Base-by-base conservation (phyloP, 2,888 invertebrate genomes). In the Chydorus sphaericus region DNA sequence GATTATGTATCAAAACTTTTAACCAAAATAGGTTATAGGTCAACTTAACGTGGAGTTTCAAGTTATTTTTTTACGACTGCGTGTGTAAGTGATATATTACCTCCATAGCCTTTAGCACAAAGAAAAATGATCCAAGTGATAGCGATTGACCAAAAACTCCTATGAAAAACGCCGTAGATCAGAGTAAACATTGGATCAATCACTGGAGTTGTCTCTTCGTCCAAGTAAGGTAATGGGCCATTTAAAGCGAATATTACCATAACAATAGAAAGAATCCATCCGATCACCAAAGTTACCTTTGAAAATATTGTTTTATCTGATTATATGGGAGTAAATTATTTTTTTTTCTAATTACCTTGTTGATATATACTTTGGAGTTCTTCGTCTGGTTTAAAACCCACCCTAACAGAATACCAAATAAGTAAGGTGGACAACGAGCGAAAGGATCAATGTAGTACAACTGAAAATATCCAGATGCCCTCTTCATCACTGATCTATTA, bases 111-210 rank as follows among this genome's bases (percentile, higher is more conserved):
- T 65, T 81, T 79, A 68, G 81, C 81, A 68, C 87, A 87, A 26
- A 85, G 82, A 52, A 86, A 69, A n/a, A 83, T 80, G 59, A 87
- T 80, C 82, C 87, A 87, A 7, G 82, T 79, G 11, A 87, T 73
- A 0, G 81, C 80, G 11, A 81, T 66, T 3, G 82, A 83, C 81
- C 86, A 87, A 1, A 81, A 80, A 52, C 84, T 83, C 69, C 88
- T 87, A 57, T 86, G 85, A 14, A 89, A 70, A 3, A 87, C 81
- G 63, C 85, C 83, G 69, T 87, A 87, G 67, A 83, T 77, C 0
- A 88, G 87, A 1, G 85, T 85, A 8, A 80, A 75, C 23, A 78
- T 68, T 54, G 81, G 79, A 51, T 80, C 76, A 60, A 87, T 71
- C 11, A 44, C 26, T 23, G 44, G 44, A 8, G 28, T 28, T 14